Conservation (phyloP, 2,888 invertebrate species). For the Catocala nupta region DNA sequence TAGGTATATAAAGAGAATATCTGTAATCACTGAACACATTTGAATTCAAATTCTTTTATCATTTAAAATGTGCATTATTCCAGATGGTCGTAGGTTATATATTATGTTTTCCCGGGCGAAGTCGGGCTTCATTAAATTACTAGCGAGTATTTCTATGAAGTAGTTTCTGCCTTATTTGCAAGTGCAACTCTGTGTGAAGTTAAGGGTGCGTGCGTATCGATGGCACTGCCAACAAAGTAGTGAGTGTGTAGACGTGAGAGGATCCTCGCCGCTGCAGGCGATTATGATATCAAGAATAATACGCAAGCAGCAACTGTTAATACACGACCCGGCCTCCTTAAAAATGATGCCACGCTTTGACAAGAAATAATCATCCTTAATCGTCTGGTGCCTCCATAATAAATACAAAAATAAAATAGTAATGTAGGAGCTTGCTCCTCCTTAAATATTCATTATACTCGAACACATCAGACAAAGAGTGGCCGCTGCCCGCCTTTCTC, state of each 20-base stretch:
- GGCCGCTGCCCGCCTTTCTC: constrained; percentile 77
- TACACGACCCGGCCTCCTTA: constrained; percentile 38
- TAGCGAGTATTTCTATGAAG: no score
- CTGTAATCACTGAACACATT: no score
- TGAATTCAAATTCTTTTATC: no score
- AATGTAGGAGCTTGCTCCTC: constrained; percentile 56
- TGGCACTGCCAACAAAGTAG: constrained; percentile 30
- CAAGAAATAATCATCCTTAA: constrained; percentile 76
- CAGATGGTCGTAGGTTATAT: no score
- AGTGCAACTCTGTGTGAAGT: constrained; percentile 36
- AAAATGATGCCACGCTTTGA: constrained; percentile 69
- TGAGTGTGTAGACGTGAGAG: constrained; percentile 56
- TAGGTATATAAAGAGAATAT: no score
- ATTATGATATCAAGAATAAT: constrained; percentile 65
- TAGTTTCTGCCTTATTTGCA: no score
- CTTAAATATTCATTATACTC: constrained; percentile 79
- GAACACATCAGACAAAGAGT: constrained; percentile 70
- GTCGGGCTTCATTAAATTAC: no score
- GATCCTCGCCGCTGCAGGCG: constrained; percentile 63
- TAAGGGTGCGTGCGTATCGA: constrained; percentile 47
- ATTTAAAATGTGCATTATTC: no score
- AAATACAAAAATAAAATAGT: constrained; percentile 67
- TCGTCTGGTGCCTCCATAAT: constrained; percentile 72
- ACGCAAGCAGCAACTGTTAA: constrained; percentile 54
- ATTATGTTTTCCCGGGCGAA: no score